A percentile compares a stretch with the other conserved stretches of the same genome.
Evolutionary conservation across 1,140 invertebrate genomes (phyloP).

Genomic region (Latrodectus geometricus): DNA sequence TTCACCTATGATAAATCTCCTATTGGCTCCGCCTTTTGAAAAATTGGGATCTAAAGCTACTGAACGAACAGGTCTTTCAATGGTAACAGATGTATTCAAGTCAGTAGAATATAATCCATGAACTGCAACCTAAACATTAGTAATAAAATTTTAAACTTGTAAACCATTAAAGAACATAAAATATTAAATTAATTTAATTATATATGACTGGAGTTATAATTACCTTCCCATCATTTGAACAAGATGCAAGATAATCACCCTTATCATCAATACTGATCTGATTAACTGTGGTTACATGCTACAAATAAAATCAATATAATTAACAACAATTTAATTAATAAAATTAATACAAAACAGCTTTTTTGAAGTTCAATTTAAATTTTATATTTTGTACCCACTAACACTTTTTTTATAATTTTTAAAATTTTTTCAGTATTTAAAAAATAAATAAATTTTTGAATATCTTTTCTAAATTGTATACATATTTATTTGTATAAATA

Average conservation of each 20-base stretch:
- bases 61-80: conserved; percentile 86
- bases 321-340: not conserved
- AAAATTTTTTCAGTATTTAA: not conserved
- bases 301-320: conserved; percentile 56
- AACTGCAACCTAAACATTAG: conserved; percentile 63
- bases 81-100: conserved; percentile 81
- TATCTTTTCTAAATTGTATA: too few relatives aligned
- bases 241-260: conserved; percentile 92
- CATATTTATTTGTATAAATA: too few relatives aligned
- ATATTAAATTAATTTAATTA: not conserved
- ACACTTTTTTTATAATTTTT: too few relatives aligned
- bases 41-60: conserved; percentile 91
- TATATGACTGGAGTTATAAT: not conserved
- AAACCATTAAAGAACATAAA: not conserved
- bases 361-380: too few relatives aligned
- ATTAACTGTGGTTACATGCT: conserved; percentile 90
- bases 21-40: conserved; percentile 79
- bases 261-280: conserved; percentile 92
- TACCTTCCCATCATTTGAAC: conserved; percentile 94
- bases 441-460: too few relatives aligned
- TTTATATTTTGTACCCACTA: too few relatives aligned
- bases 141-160: not conserved
- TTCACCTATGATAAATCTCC: conserved; percentile 86
- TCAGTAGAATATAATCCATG: conserved; percentile 84
- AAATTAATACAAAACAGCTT: too few relatives aligned